A percentile compares a stretch with the other conserved stretches of the same genome.
Evolutionary conservation across 2,888 invertebrate genomes (phyloP).

Genomic region (Pseudococcus viburni): DNA sequence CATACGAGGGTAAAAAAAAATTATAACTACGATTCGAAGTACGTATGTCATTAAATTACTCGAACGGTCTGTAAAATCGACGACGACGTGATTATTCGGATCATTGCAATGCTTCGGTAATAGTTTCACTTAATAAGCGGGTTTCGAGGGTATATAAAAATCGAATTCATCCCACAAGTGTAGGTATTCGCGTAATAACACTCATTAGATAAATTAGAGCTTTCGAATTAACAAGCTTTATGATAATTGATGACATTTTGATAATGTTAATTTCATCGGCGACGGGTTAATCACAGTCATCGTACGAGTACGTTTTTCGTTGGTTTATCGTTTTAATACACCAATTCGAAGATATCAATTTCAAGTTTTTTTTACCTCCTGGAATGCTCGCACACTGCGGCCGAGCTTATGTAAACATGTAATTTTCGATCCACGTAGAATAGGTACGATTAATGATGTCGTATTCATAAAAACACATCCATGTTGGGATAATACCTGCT

Average conservation of each 20-base stretch:
- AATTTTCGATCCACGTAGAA: background rate
- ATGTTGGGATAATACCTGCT: conserved; percentile 31
- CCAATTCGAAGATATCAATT: conserved; percentile 51
- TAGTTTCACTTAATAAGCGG: background rate
- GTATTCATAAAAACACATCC: conserved; percentile 32
- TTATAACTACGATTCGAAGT: background rate
- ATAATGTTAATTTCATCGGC: background rate
- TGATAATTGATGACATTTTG: conserved; percentile 29
- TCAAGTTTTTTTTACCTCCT: conserved; percentile 41
- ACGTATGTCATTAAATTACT: background rate
- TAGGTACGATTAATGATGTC: conserved; percentile 39
- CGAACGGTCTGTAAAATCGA: background rate
- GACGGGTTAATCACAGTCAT: conserved; percentile 45
- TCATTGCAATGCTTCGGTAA: background rate
- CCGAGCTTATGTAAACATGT: conserved; percentile 33
- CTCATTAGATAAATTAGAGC: conserved; percentile 17
- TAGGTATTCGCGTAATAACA: conserved; percentile 9
- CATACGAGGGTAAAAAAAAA: background rate
- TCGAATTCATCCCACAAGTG: background rate
- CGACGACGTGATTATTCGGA: background rate
- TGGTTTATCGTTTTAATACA: conserved; percentile 26
- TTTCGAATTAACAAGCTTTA: conserved; percentile 42
- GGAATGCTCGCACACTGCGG: background rate
- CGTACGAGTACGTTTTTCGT: background rate
- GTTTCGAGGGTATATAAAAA: conserved; percentile 12